A percentile compares a stretch with the other conserved stretches of the same genome.
Conservation (phyloP, 2,888 invertebrate species). For the Euplagia quadripunctaria region DNA sequence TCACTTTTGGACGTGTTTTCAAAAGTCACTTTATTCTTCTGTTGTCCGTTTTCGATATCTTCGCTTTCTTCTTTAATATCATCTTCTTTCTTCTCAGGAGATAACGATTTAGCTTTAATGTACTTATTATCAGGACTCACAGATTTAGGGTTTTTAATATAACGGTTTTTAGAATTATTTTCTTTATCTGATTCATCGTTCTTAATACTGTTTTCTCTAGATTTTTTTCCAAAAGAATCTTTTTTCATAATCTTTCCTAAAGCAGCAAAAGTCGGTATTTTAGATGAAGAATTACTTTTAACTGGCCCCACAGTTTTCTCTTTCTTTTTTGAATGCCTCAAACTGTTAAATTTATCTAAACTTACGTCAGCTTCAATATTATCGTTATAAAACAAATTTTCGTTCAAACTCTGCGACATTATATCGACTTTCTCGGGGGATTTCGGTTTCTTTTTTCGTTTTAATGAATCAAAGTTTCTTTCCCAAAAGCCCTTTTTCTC, state of each 20-base stretch:
- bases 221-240: constrained; percentile 78
- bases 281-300: constrained; percentile 81
- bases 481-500: constrained; percentile 87
- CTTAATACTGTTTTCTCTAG: constrained; percentile 66
- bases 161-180: constrained; percentile 68
- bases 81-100: constrained; percentile 75
- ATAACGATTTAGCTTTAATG: constrained; percentile 77
- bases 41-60: constrained; percentile 40
- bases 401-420: constrained; percentile 87
- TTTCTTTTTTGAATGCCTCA: constrained; percentile 80
- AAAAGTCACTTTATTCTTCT: constrained; percentile 43
- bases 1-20: constrained; percentile 38
- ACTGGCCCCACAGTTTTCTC: constrained; percentile 71
- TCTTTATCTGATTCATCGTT: constrained; percentile 64
- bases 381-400: constrained; percentile 84
- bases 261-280: constrained; percentile 84
- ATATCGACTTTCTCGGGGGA: constrained; percentile 78
- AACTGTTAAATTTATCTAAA: constrained; percentile 81
- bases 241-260: constrained; percentile 84
- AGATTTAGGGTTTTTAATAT: constrained; percentile 78
- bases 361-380: constrained; percentile 77
- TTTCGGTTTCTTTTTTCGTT: constrained; percentile 79
- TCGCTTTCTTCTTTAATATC: constrained; percentile 70
- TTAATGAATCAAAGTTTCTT: constrained; percentile 84
- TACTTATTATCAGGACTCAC: constrained; percentile 77